Conservation (phyloP, 92 coral and sea anemone genomes). For the Paramuricea clavata region DNA sequence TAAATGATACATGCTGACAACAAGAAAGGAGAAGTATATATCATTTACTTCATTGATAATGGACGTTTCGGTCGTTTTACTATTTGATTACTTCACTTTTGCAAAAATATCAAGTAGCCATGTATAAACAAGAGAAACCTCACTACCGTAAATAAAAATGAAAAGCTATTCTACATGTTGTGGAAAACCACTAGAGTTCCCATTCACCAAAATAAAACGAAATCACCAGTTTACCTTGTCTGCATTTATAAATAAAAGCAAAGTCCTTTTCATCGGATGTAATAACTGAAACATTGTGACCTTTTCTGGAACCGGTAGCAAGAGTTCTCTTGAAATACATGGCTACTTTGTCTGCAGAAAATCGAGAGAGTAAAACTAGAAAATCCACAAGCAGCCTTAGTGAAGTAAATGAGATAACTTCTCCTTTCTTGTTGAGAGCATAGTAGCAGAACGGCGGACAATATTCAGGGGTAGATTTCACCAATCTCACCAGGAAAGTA, state of each 20-base stretch:
- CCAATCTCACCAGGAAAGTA: too few species aligned
- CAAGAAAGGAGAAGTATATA: not conserved
- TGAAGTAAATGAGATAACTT: constrained; percentile 19
- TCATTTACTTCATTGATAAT: constrained; percentile 10
- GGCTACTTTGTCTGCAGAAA: constrained; percentile 8
- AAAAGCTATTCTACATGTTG: constrained; percentile 23
- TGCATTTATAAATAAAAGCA: constrained; percentile 14
- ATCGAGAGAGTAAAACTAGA: not conserved
- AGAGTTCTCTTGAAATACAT: not conserved
- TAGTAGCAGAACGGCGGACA: not conserved
- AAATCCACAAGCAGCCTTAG: not conserved
- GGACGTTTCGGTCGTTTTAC: too few species aligned
- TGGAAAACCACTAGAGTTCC: constrained; percentile 17
- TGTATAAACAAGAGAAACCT: constrained; percentile 2
- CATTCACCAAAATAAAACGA: constrained; percentile 16
- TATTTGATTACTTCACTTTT: too few species aligned
- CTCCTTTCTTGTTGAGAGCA: constrained; percentile 19
- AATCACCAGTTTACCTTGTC: not conserved
- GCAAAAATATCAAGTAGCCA: not conserved
- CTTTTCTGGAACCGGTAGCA: not conserved
- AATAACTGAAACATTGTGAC: not conserved
- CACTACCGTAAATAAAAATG: constrained; percentile 7
- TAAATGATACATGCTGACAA: not conserved
- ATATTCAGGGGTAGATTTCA: not conserved
- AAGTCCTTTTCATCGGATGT: constrained; percentile 22